Evolutionary conservation across 2,113 vertebrate species (phyloP), one percentile per base, ranked within the genome.

Genomic region (Trogon melanurus): DNA sequence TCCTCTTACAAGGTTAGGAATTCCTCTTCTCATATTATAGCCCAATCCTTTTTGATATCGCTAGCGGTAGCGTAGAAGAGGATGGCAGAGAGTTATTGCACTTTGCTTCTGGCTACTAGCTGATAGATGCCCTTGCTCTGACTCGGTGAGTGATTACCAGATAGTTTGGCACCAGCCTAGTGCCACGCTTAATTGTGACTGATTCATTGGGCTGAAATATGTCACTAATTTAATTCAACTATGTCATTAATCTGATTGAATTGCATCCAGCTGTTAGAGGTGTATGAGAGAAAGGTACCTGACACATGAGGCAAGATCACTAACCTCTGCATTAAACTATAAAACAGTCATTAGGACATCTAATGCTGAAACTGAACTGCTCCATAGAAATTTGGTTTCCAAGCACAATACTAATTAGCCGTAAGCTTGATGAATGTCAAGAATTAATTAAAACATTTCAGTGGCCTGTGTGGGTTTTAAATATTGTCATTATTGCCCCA

Each of bases 381-480:
- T 94, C 71, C 89, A 56, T n/a, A 95, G 89, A 96, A 97, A 97
- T 95, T 90, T 94, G 74, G 53, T 79, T 95, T 97, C 91, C 76
- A 76, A 86, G 93, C 64, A 64, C 92, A 93, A 75, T 92, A 93
- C 78, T 96, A 93, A 96, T 97, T 95, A 96, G 73, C 75, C 79
- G 41, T 89, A 76, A 86, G 89, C 83, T 93, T 96, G 80, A 76
- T 94, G 80, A 96, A 89, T 96, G 85, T 95, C 92, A 97, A 70
- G 75, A 97, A 96, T 91, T 95, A 96, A 96, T 96, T 92, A 92
- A 96, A 96, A 93, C 64, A 85, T 82, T 96, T 76, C 60, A 54
- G 61, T 93, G 78, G 65, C 74, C 90, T 94, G 9, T 70, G 32
- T 94, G 76, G 58, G 50, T 92, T 97, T 97, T 93, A 95, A 97